Evolutionary conservation across 2,113 vertebrate genomes (phyloP).

Genomic region (Meleagris gallopavo): DNA sequence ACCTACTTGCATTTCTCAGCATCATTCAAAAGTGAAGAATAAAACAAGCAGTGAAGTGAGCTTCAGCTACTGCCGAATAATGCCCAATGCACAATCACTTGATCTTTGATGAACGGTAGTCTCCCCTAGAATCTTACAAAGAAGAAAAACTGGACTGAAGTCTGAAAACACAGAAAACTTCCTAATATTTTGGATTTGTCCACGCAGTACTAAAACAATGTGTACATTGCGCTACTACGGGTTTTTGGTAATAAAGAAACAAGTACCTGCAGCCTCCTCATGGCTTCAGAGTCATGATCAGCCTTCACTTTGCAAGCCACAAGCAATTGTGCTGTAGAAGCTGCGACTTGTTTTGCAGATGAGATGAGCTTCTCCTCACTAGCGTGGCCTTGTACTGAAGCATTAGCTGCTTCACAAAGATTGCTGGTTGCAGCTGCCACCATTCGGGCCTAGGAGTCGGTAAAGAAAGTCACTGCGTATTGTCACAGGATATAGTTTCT

Average conservation of each 20-base stretch:
- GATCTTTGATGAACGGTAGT: neutral
- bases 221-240: neutral
- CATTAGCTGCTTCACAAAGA: conserved; percentile 96
- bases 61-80: neutral
- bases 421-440: conserved; percentile 97
- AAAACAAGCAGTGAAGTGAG: neutral
- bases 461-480: neutral
- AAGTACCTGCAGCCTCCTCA: conserved; percentile 94
- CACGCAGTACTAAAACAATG: neutral
- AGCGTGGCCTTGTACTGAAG: conserved; percentile 96
- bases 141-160: neutral
- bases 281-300: conserved; percentile 95
- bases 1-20: neutral
- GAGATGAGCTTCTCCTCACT: conserved; percentile 99
- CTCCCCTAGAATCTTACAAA: neutral
- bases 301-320: conserved; percentile 99
- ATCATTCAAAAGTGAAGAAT: neutral
- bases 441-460: conserved; percentile 88
- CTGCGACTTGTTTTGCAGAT: conserved; percentile 97
- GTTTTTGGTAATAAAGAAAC: neutral
- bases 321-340: conserved; percentile 95
- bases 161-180: neutral
- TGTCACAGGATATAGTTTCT: neutral
- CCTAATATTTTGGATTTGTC: neutral
- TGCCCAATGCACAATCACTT: neutral